Evolutionary conservation across 2,888 invertebrate genomes (phyloP).

Genomic region (Cephus runcator): DNA sequence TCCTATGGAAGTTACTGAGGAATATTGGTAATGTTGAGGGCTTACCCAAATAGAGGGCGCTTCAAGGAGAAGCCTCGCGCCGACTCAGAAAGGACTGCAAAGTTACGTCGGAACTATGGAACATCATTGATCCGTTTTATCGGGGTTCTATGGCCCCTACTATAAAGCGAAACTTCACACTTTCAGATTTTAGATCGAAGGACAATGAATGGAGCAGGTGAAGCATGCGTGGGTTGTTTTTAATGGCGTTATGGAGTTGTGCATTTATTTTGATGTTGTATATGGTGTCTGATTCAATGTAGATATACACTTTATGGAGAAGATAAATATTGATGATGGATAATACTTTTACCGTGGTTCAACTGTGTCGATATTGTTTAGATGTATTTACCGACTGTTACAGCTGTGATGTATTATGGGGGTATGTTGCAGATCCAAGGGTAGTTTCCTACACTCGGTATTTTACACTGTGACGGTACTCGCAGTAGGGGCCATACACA

Average conservation of each 20-base stretch:
- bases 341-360: neutral
- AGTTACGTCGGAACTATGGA: conserved; percentile 20
- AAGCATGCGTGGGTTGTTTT: neutral
- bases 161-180: neutral
- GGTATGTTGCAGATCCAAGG: neutral
- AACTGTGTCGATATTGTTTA: neutral
- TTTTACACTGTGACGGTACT: neutral
- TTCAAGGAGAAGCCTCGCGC: conserved; percentile 38
- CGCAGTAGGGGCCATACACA: neutral
- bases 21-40: neutral
- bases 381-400: neutral
- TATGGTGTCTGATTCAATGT: neutral
- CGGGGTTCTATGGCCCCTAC: conserved; percentile 21
- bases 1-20: neutral
- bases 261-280: neutral
- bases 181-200: neutral
- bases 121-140: conserved; percentile 36
- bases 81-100: conserved; percentile 40
- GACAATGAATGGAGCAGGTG: neutral
- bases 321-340: neutral
- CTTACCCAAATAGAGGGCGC: conserved; percentile 32
- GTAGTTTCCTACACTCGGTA: neutral
- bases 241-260: neutral
- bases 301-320: neutral
- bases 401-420: neutral